These are phyloP conservation scores for Xyrauchen texanus DNA, from an alignment of 2,113 vertebrate genomes.

Conservation along the genomic window DNA sequence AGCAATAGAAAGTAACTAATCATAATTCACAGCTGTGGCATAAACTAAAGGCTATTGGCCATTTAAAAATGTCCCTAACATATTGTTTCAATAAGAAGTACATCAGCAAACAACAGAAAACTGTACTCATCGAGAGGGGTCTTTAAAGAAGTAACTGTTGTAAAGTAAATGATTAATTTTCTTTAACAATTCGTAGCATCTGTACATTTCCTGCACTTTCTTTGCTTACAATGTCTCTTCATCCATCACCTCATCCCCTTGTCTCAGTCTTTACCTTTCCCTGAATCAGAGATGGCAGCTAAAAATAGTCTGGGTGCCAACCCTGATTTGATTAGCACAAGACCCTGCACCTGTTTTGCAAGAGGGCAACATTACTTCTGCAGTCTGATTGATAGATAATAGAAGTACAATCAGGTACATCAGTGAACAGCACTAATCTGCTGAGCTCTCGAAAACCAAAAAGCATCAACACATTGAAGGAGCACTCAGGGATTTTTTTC, in stretches of 20 bases:
- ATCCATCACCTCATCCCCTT: background rate
- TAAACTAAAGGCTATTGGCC: too few species aligned
- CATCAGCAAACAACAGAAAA: too few species aligned
- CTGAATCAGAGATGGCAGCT: slow-evolving; percentile 17
- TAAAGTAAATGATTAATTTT: background rate
- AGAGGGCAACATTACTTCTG: background rate
- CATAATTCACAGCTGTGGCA: too few species aligned
- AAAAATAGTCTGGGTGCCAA: slow-evolving; percentile 30
- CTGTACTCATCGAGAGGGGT: too few species aligned
- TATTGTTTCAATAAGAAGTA: too few species aligned
- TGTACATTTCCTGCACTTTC: background rate
- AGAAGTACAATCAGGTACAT: slow-evolving; percentile 22
- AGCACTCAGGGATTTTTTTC: too few species aligned
- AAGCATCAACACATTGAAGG: too few species aligned
- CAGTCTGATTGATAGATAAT: slow-evolving; percentile 17
- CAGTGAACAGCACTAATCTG: background rate
- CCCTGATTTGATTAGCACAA: slow-evolving; percentile 37
- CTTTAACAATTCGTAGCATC: background rate
- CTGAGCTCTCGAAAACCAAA: background rate
- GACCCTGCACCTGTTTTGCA: slow-evolving; percentile 2
- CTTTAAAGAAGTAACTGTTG: background rate
- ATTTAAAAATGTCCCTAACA: too few species aligned
- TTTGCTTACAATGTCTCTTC: background rate
- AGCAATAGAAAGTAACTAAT: too few species aligned
- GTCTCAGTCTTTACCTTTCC: background rate